A percentile compares a stretch with the other conserved stretches of the same genome.
These are phyloP conservation scores for Pyrgilauda ruficollis DNA, from an alignment of 2,113 vertebrate genomes.

Conservation along the genomic window DNA sequence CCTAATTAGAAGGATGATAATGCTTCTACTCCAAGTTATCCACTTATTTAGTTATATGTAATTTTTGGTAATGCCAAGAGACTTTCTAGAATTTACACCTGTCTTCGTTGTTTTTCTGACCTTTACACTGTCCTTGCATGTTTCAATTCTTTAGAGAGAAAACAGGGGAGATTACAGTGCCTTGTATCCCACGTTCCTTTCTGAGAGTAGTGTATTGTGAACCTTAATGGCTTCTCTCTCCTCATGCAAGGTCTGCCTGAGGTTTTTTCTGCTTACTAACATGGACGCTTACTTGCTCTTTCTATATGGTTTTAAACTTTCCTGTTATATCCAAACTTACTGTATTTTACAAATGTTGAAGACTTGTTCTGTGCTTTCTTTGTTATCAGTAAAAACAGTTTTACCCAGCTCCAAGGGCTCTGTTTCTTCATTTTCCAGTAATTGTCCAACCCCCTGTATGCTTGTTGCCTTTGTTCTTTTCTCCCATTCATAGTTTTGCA, in stretches of 20 bases:
- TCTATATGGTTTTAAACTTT: not conserved
- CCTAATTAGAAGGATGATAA: not conserved
- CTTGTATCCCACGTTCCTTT: not conserved
- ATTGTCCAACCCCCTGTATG: not conserved
- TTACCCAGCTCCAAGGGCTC: not conserved
- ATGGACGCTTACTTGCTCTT: not conserved
- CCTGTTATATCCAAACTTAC: not conserved
- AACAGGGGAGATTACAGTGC: not conserved
- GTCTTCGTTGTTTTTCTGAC: not conserved
- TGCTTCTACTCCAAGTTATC: not conserved
- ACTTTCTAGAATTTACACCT: not conserved
- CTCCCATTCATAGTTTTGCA: not conserved
- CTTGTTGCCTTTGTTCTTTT: not conserved
- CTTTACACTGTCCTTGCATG: not conserved
- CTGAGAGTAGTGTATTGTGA: not conserved
- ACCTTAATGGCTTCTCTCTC: not conserved
- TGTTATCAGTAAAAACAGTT: not conserved
- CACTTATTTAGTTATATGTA: not conserved
- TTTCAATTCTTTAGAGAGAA: not conserved
- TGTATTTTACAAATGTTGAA: not conserved
- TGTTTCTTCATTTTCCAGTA: not conserved
- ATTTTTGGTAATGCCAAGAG: not conserved
- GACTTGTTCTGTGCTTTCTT: not conserved
- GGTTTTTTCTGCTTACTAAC: not conserved
- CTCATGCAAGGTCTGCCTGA: not conserved